Percentiles rank a stretch among this genome's conserved stretches.
Conservation (phyloP, 2,113 vertebrate genomes). For the Lycocorax pyrrhopterus region DNA sequence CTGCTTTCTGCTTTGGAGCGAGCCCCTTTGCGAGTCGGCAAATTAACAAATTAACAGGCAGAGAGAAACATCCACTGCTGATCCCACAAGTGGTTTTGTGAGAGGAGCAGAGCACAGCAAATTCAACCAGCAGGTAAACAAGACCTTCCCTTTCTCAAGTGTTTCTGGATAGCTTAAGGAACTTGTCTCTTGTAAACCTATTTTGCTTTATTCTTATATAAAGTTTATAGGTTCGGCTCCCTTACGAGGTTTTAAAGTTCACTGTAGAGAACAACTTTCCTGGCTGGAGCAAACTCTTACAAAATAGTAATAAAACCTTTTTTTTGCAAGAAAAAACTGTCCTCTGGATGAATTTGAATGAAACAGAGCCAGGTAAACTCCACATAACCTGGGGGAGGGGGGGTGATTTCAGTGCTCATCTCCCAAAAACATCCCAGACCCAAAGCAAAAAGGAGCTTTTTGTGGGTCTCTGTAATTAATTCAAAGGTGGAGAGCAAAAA, state of each 20-base stretch:
- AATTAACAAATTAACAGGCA: not conserved
- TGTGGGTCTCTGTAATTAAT: not conserved
- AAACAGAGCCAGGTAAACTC: not conserved
- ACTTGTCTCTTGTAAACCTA: conserved; percentile 6
- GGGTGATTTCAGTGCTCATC: not conserved
- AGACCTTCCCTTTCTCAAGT: not conserved
- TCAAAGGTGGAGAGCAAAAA: not conserved
- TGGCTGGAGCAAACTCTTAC: not conserved
- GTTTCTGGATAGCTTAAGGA: not conserved
- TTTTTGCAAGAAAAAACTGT: not conserved
- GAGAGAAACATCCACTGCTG: not conserved
- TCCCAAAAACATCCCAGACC: not conserved
- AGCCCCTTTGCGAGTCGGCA: not conserved
- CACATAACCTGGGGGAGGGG: not conserved
- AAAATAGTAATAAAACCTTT: not conserved
- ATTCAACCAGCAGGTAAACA: not conserved
- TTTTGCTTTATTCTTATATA: not conserved
- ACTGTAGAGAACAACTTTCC: not conserved
- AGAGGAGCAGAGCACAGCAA: not conserved
- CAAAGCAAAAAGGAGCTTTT: not conserved
- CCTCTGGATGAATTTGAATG: not conserved
- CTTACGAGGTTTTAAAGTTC: not conserved
- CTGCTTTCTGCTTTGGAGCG: not conserved
- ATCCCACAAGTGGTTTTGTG: not conserved
- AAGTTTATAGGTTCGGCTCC: conserved; percentile 21